Evolutionary conservation across 2,797 vertebrate species (phyloP).

Genomic region (Pseudocheirus occidentalis): DNA sequence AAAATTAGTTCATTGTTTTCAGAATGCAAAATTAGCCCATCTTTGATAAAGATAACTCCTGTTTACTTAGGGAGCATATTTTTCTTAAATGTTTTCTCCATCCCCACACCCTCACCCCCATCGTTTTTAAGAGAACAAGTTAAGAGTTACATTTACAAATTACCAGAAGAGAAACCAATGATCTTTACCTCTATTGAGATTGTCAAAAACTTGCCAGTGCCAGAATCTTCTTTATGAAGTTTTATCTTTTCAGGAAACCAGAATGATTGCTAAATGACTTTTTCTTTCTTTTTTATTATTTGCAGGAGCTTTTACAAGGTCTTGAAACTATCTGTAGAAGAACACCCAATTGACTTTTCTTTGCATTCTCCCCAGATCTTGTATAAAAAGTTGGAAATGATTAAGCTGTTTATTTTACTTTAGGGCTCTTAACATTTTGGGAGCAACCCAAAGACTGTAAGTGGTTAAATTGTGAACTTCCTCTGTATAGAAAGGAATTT

Average conservation of each 20-base stretch:
- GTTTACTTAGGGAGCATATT: conserved; percentile 9
- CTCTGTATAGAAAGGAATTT: not conserved
- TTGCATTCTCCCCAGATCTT: not conserved
- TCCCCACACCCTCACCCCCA: not conserved
- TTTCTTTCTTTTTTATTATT: conserved; percentile 2
- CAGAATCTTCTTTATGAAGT: conserved; percentile 67
- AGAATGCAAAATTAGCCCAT: not conserved
- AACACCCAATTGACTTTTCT: not conserved
- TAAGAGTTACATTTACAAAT: conserved; percentile 63
- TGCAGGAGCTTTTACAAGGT: conserved; percentile 50
- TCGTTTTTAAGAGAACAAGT: conserved; percentile 61
- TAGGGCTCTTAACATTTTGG: not conserved
- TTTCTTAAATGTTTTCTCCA: not conserved
- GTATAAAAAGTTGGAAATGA: not conserved
- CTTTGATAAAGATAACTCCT: not conserved
- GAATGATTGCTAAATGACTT: conserved; percentile 61
- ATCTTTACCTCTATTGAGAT: conserved; percentile 70
- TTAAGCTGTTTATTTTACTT: not conserved
- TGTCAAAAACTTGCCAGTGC: conserved; percentile 68
- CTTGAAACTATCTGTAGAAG: conserved; percentile 35
- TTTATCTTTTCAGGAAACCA: conserved; percentile 77
- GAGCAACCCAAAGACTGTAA: not conserved
- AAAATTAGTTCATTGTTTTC: not conserved
- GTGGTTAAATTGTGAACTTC: accelerated
- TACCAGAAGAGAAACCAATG: conserved; percentile 76